Base-by-base conservation (phyloP, 2,888 invertebrate species). In the Drosophila algonquin region DNA sequence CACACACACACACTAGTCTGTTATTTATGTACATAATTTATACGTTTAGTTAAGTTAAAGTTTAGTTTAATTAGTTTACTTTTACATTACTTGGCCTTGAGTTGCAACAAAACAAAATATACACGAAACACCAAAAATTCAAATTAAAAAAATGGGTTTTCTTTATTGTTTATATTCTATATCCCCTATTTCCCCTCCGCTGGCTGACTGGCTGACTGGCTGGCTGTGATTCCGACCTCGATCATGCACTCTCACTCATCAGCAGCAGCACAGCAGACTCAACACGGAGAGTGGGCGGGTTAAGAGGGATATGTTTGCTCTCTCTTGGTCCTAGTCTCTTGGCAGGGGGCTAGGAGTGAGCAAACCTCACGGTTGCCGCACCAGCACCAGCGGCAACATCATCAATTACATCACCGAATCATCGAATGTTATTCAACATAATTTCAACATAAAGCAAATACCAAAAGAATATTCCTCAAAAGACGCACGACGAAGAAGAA, bases 271-370 rank as follows among this genome's bases (percentile, higher is more conserved):
- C 51, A 59, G 21, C 65, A 73, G 77, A 81, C 75, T 67, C 77
- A 83, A 79, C 80, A 82, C 90, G 91, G 90, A 82, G 89, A 88
- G 87, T 88, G 91, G 91, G 91, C 82, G 89, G 90, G 91, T 84
- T 89, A 69, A 87, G 87, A 89, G 91, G 90, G 89, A 83, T 89
- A 81, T 77, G 81, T 83, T 90, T 89, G 89, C 82, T 80, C 79
- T 73, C 80, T 76, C 76, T 63, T 58, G 48, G 60, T 51, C 64
- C 65, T 14, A 47, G 58, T n/a, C 45, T 52, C 12, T 30, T 16
- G 51, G 24, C 24, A 24, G 24, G 4, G 57, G 53, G 27, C 58
- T 46, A 55, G 63, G 77, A 68, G 78, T 61, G 64, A 84, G 71
- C 81, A 86, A 77, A 83, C 77, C 59, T 51, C 35, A 59, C 48